phyloP scores from a whole-genome alignment of 2,888 invertebrate species.

The Nebria brevicollis region DNA sequence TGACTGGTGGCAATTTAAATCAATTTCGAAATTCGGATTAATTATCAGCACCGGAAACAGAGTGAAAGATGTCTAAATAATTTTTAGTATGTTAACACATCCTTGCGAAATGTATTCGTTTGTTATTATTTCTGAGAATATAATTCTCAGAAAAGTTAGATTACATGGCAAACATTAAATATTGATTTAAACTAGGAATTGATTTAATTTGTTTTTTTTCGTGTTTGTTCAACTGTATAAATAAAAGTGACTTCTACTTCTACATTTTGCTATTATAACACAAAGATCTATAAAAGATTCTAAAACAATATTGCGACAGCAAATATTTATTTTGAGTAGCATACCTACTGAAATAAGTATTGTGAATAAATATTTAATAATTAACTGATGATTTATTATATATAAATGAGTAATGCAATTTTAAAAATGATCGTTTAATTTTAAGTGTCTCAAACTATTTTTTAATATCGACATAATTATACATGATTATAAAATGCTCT shows the following conservation, averaged over 20 bases:
- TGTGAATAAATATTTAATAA: not conserved
- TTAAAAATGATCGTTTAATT: too few species aligned
- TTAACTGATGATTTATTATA: not conserved
- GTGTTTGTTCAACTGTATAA: not conserved
- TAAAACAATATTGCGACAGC: not conserved
- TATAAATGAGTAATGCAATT: too few species aligned
- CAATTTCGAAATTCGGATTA: too few species aligned
- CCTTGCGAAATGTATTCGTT: too few species aligned
- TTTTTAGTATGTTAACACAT: too few species aligned
- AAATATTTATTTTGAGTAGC: not conserved
- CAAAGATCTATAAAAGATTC: not conserved
- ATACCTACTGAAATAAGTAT: not conserved
- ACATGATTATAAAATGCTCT: not conserved
- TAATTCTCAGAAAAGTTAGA: not conserved
- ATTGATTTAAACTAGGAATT: not conserved
- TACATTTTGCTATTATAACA: not conserved
- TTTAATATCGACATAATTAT: not conserved
- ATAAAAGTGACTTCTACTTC: not conserved
- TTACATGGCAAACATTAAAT: not conserved
- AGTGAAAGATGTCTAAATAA: too few species aligned
- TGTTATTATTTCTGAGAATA: not conserved
- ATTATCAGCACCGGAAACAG: too few species aligned
- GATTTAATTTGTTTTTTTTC: not conserved
- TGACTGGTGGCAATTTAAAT: too few species aligned
- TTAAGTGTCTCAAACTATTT: not conserved